Evolutionary conservation across 1,140 invertebrate species (phyloP), one percentile per base, ranked within the genome.

Genomic region (Radopholus similis): DNA sequence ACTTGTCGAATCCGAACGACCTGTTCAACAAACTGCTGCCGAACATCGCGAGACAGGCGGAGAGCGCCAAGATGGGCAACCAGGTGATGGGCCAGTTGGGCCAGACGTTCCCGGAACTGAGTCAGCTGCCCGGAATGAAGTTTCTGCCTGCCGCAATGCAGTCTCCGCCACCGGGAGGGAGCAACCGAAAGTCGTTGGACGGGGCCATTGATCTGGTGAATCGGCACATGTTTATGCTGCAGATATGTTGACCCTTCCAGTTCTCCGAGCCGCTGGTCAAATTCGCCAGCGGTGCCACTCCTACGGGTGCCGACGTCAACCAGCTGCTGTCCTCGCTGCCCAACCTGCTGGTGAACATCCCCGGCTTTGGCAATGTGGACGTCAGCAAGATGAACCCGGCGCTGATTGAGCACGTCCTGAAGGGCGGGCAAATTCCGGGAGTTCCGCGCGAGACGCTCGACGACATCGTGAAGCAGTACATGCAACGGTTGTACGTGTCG

Each of bases 371-470:
- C 26, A 64, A 73, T 47, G 55, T 81, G 37, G 78, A 81, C 59
- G 21, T 82, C n/a, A 54, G 40, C 57, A 75, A 75, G 67, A 69
- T 74, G 26, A 44, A 60, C 57, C 80, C 80, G 11, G 47, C 56
- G 21, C 38, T 80, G 21, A 59, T 80, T 38, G 68, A 68, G n/a
- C 68, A 80, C 37, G 77, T 82, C 11, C 51, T 80, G 11, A 77
- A 76, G n/a, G 80, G 79, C 13, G 78, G 79, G 2, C 68, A 73
- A 49, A 68, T 80, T 47, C 79, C 79, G 28, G 79, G 79, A 40
- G 70, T 81, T 49, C 78, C 81, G 1, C 66, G 65, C 44, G 77
- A 81, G 30, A 74, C 75, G 8, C 69, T 82, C 15, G 73, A 82
- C 57, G 35, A 28, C 9, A 66, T 82, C 40, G 73, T 81, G 37